Conservation (phyloP, 2,888 invertebrate species). For the Azorinus chamasolen region DNA sequence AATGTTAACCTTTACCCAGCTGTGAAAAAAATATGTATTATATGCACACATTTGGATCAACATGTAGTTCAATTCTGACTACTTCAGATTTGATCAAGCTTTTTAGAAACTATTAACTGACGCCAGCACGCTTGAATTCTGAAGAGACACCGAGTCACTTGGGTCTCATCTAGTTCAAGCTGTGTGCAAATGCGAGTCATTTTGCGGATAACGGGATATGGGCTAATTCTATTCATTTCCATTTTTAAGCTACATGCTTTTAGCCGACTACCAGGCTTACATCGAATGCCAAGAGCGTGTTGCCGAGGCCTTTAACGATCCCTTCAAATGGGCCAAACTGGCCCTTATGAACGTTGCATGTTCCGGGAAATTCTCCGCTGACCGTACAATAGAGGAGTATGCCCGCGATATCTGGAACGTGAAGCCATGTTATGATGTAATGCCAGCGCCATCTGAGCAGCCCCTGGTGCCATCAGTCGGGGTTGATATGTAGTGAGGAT, state of each 20-base stretch:
- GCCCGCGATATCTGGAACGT: constrained; percentile 98
- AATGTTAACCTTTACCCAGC: too few species aligned
- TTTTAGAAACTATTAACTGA: too few species aligned
- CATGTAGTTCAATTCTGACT: too few species aligned
- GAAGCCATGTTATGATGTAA: constrained; percentile 95
- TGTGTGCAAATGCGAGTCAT: too few species aligned
- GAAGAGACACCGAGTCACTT: too few species aligned
- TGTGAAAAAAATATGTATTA: too few species aligned
- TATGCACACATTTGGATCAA: too few species aligned
- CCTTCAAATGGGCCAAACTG: constrained; percentile 97
- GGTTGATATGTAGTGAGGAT: constrained; percentile 39
- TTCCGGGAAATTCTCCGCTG: constrained; percentile 97
- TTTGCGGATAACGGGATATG: too few species aligned
- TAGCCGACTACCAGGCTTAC: constrained; percentile 98
- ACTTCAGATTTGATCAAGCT: too few species aligned
- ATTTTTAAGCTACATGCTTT: constrained; percentile 91
- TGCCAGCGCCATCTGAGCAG: constrained; percentile 91
- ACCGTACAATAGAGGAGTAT: constrained; percentile 97
- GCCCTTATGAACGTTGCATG: constrained; percentile 98
- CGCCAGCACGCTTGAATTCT: too few species aligned
- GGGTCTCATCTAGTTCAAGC: too few species aligned
- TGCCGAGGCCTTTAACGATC: constrained; percentile 94
- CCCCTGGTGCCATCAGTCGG: constrained; percentile 41
- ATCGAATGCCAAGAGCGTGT: constrained; percentile 96
- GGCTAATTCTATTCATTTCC: too few species aligned